Conservation (phyloP, 2,113 vertebrate species). For the Fregetta grallaria region DNA sequence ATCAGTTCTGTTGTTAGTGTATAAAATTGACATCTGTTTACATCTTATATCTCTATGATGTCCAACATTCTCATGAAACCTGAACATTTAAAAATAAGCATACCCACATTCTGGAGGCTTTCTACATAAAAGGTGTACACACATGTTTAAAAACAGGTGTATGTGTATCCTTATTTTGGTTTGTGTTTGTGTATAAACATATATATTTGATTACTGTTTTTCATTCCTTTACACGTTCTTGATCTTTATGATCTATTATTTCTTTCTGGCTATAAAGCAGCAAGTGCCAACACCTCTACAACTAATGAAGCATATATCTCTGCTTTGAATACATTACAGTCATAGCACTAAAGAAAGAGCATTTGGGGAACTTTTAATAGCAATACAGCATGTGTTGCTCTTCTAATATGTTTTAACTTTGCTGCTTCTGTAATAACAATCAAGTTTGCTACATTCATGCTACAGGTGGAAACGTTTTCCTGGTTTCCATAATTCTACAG, state of each 20-base stretch:
- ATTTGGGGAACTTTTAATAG: slow-evolving; percentile 46
- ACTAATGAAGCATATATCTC: slow-evolving; percentile 44
- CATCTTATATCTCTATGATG: background rate
- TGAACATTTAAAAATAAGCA: background rate
- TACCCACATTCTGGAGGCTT: background rate
- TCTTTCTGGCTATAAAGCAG: slow-evolving; percentile 43
- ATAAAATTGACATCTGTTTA: background rate
- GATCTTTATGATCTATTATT: slow-evolving; percentile 48
- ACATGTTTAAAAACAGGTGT: background rate
- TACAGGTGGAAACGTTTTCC: slow-evolving; percentile 53
- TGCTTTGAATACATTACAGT: slow-evolving; percentile 37
- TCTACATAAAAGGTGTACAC: background rate
- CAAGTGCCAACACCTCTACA: slow-evolving; percentile 25
- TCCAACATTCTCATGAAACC: background rate
- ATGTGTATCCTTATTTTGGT: background rate
- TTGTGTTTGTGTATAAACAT: background rate
- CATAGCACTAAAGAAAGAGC: slow-evolving; percentile 2
- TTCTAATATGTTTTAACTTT: slow-evolving; percentile 32
- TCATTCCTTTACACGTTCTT: slow-evolving; percentile 23
- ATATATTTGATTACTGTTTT: slow-evolving; percentile 5
- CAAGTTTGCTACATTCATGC: background rate
- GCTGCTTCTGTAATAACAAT: slow-evolving; percentile 41
- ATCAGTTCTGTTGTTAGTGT: background rate
- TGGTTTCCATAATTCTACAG: slow-evolving; percentile 40
- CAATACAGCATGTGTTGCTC: background rate